These are phyloP conservation scores for Riptortus pedestris DNA, from an alignment of 1,140 invertebrate genomes.

Conservation along the genomic window DNA sequence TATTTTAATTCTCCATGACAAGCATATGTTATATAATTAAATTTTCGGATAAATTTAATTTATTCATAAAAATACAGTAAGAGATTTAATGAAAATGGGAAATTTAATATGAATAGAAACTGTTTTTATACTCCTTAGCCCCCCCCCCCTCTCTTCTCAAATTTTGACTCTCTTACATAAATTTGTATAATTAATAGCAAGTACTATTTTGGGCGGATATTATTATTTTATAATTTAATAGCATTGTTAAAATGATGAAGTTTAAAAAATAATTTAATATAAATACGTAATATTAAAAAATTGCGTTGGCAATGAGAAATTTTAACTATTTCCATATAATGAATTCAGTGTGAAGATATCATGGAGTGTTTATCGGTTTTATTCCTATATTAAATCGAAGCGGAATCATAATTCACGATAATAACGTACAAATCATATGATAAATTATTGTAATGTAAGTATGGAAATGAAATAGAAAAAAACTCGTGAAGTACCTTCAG, in stretches of 20 bases:
- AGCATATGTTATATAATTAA: too few species aligned
- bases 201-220: neutral
- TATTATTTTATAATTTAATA: neutral
- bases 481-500: neutral
- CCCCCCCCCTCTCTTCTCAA: too few species aligned
- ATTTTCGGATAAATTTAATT: neutral
- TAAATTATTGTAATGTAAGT: neutral
- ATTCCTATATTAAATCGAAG: neutral
- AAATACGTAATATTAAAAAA: neutral
- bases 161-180: too few species aligned
- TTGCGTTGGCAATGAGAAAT: neutral
- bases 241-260: neutral
- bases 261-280: neutral
- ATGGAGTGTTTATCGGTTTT: neutral
- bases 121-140: neutral
- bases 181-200: neutral
- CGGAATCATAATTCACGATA: neutral
- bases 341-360: neutral
- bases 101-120: neutral
- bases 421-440: neutral
- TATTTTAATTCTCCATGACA: too few species aligned
- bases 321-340: neutral
- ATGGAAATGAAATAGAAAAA: neutral
- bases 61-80: neutral
- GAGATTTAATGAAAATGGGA: neutral